Evolutionary conservation across 1,140 invertebrate genomes (phyloP).

Genomic region (Adelges cooleyi): DNA sequence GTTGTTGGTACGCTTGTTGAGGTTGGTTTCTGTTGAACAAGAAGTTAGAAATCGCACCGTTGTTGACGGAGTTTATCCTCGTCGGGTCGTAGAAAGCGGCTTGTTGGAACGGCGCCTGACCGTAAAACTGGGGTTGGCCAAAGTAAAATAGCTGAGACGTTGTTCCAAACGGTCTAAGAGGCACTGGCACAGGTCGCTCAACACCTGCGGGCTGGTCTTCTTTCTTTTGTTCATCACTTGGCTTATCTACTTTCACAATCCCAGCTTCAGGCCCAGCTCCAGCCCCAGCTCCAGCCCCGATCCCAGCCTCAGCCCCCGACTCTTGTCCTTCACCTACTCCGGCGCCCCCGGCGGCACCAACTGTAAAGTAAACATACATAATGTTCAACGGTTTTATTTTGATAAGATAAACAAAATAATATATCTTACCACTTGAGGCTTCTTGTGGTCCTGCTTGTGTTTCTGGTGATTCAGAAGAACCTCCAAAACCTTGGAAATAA

Average conservation of each 20-base stretch:
- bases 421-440: too few species aligned
- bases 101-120: background rate
- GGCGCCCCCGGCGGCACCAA: too few species aligned
- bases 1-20: background rate
- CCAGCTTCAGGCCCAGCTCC: too few species aligned
- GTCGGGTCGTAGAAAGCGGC: background rate
- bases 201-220: background rate
- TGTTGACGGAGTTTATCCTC: background rate
- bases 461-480: background rate
- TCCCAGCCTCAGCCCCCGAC: background rate
- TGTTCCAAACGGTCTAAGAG: background rate
- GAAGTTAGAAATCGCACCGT: slow-evolving; percentile 19
- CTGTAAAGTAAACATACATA: too few species aligned
- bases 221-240: background rate
- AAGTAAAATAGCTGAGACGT: background rate
- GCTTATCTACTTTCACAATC: background rate
- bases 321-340: too few species aligned
- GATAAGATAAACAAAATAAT: too few species aligned
- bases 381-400: too few species aligned
- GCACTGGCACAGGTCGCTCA: background rate
- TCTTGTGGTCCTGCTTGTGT: background rate
- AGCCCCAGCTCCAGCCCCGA: background rate
- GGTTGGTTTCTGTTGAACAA: slow-evolving; percentile 9
- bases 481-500: background rate
- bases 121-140: slow-evolving; percentile 11